Evolutionary conservation across 2,797 vertebrate species (phyloP), one percentile per base, ranked within the genome.

Genomic region (Falco rusticolus): DNA sequence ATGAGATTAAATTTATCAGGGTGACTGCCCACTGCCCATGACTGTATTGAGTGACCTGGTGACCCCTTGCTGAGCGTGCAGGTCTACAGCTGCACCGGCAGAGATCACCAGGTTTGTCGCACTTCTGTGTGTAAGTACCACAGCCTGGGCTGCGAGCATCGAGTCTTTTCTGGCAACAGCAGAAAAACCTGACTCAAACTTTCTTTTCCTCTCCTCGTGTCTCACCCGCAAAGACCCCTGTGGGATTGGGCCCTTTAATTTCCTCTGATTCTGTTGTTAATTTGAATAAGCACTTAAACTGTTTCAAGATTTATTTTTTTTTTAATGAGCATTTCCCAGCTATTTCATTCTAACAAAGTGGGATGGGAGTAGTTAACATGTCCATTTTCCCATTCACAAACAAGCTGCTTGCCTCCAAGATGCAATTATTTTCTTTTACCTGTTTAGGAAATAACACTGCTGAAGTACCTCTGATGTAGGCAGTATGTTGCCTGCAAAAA

Each of bases 371-470:
- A 93, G 59, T 87, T 91, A 85, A 76, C 60, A 33, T 53, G 47
- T 64, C 71, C 37, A 41, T 93, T 93, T 93, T 57, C 82, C 85
- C 61, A 71, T 91, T 93, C 82, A 87, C 71, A 91, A 95, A 91
- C 50, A 92, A 84, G 28, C 33, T 90, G 60, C 82, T 95, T 93
- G 28, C 29, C 43, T 90, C 70, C 39, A 83, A 91, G 56, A 91
- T 83, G 66, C 59, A 50, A 89, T 93, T 86, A 87, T 50, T 72
- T 86, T 75, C 34, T 87, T 93, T 92, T 81, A 81, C 78, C 76
- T 91, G 34, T 78, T 92, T 91, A 90, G 78, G 89, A 94, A 91
- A 95, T 93, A 89, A 77, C 20, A 68, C 50, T 71, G 65, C 54
- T 53, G 53, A 93, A 92, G 57, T 69, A 79, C 43, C 61, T 91